Evolutionary conservation across 2,888 invertebrate genomes (phyloP), one percentile per base, ranked within the genome.

Genomic region (Drosophila anceps): DNA sequence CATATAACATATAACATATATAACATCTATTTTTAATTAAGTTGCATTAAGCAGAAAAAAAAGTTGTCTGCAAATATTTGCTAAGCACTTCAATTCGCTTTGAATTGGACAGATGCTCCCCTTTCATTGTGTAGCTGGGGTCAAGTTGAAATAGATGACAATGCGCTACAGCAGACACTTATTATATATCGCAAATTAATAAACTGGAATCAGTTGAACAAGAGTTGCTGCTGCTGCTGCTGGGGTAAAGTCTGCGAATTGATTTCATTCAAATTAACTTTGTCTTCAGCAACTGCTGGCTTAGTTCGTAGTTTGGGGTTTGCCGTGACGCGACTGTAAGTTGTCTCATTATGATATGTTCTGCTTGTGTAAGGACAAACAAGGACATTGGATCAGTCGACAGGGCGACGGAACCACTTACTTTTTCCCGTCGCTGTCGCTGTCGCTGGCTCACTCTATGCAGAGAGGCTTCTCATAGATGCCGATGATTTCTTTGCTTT

Each of bases 291-390:
- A 51, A 27, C 20, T 53, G 35, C 27, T 48, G 35, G 24, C 31
- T 31, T 33, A 24, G 27, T 37, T 24, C 44, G 33, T 24, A 62
- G 78, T 62, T 65, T 60, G 65, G 55, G 65, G 46, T 39, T 48
- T 43, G 43, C 76, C 80, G 66, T 76, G 76, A 70, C 75, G 81
- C 73, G 75, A 71, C 76, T 77, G 72, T 77, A 75, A 82, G 81
- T 82, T 89, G 81, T 78, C 79, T 82, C 80, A 84, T 85, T 89
- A 88, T 83, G 89, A 79, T 81, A 74, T 90, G 88, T 83, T 82
- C 77, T 61, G 77, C 70, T 77, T 73, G 76, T 74, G 74, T 75
- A 65, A 79, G 77, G 79, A 78, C 76, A 81, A 82, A 85, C 86
- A 81, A 87, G 81, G 73, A 82, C 81, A 84, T 74, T 76, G 77